A percentile compares a stretch with the other conserved stretches of the same genome.
These are phyloP conservation scores for Hozukius guyotensis DNA, from an alignment of 2,797 vertebrate genomes.

Conservation along the genomic window DNA sequence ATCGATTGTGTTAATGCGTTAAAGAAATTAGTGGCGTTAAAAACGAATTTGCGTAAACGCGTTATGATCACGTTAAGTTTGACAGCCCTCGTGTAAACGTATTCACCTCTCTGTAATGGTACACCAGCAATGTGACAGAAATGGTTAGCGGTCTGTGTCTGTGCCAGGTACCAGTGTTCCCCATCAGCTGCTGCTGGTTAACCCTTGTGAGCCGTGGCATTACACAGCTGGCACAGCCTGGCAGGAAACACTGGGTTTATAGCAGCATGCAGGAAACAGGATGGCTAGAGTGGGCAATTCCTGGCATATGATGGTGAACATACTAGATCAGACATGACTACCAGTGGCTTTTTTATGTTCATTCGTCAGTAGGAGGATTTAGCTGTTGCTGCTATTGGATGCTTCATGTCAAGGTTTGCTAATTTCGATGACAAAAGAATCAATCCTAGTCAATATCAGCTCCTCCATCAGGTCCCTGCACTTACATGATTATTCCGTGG, in stretches of 20 bases:
- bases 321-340: background rate
- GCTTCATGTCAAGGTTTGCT: background rate
- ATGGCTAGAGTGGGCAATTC: background rate
- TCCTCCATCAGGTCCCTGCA: background rate
- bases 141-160: constrained; percentile 19
- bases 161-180: constrained; percentile 23
- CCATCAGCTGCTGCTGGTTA: constrained; percentile 25
- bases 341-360: background rate
- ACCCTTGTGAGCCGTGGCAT: background rate
- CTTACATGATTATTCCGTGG: background rate
- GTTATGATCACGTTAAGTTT: no score
- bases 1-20: no score
- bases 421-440: background rate
- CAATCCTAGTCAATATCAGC: background rate
- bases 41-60: no score
- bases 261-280: background rate
- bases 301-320: background rate
- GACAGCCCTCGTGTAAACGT: background rate
- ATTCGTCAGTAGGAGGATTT: background rate
- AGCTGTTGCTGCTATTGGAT: background rate
- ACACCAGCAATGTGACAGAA: constrained; percentile 8
- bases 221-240: constrained; percentile 13
- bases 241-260: background rate
- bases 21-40: no score
- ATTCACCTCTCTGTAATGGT: constrained; percentile 27